A percentile compares a stretch with the other conserved stretches of the same genome.
Evolutionary conservation across 2,888 invertebrate genomes (phyloP).

Genomic region (Didymodactylos carnosus): DNA sequence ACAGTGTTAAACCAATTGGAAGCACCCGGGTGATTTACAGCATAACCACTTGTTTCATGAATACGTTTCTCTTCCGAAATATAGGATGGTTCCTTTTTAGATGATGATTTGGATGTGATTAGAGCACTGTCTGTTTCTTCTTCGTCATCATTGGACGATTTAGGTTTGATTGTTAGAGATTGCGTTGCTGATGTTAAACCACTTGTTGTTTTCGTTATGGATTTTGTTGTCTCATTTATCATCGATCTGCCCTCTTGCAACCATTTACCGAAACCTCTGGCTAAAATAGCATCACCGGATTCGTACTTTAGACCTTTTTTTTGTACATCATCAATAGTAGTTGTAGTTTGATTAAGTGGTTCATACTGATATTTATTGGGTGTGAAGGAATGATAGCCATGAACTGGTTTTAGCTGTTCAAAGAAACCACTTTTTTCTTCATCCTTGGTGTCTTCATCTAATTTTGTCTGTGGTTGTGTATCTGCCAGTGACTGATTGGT

Average conservation of each 20-base stretch:
- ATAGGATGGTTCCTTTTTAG: neutral
- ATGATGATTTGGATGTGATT: neutral
- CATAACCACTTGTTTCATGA: neutral
- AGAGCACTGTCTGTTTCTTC: neutral
- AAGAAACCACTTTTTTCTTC: too few relatives aligned
- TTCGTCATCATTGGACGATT: neutral
- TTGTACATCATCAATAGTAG: neutral
- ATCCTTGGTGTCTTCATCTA: too few relatives aligned
- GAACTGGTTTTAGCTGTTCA: neutral
- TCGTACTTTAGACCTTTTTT: neutral
- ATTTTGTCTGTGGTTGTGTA: too few relatives aligned
- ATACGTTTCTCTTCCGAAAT: neutral
- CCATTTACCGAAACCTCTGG: neutral
- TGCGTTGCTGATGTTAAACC: neutral
- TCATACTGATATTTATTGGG: neutral
- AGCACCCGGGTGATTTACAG: neutral
- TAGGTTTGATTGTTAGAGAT: neutral
- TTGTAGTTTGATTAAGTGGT: neutral
- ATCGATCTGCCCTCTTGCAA: neutral
- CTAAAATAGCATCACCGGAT: neutral
- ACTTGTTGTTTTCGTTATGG: neutral
- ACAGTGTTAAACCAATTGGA: too few relatives aligned
- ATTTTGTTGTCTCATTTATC: neutral
- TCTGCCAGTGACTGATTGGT: too few relatives aligned
- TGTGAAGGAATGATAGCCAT: neutral